These are phyloP conservation scores for Drosophila affinis DNA, from an alignment of 2,888 invertebrate genomes.

Conservation along the genomic window DNA sequence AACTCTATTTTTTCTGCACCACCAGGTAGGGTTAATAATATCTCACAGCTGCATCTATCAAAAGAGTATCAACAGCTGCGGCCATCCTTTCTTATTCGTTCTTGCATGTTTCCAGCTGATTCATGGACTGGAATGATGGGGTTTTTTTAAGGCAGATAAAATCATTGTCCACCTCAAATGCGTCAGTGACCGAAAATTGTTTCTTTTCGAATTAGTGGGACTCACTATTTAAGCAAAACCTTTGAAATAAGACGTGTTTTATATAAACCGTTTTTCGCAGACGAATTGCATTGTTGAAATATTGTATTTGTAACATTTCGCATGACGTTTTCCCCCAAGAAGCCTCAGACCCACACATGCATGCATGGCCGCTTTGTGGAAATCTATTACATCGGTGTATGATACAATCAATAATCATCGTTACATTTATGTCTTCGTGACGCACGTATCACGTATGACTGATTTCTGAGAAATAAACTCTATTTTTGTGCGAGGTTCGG, in stretches of 20 bases:
- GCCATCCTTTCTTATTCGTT: neutral
- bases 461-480: slow-evolving; percentile 1
- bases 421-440: neutral
- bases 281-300: neutral
- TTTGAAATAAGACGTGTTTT: no score
- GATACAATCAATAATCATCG: neutral
- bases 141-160: neutral
- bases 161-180: neutral
- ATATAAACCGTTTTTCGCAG: no score
- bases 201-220: no score
- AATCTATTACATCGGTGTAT: neutral
- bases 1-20: no score
- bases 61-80: no score
- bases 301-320: neutral
- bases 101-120: slow-evolving; percentile 63
- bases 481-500: slow-evolving; percentile 35
- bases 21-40: no score
- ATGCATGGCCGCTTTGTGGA: neutral
- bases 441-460: slow-evolving; percentile 1
- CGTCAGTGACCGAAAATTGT: no score
- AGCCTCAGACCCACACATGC: neutral
- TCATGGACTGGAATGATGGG: slow-evolving; percentile 39
- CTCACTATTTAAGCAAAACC: no score
- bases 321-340: neutral
- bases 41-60: no score